Conservation (phyloP, 1,140 invertebrate species). For the Planococcus citri region DNA sequence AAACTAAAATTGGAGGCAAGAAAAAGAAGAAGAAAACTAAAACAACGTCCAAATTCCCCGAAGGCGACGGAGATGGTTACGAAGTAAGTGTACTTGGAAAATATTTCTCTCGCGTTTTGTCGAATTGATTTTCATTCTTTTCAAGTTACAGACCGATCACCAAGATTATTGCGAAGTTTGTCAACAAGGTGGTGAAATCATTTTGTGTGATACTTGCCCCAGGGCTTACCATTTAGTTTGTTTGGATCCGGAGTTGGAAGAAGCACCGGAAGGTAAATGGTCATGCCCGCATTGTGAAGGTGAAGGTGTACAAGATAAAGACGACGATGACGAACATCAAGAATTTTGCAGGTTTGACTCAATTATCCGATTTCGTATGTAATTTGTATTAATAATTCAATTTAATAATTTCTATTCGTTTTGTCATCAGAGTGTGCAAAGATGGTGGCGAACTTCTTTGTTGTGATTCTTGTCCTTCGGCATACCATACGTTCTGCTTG, state of each 20-base stretch:
- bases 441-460: slow-evolving; percentile 95
- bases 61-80: slow-evolving; percentile 61
- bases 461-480: slow-evolving; percentile 93
- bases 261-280: slow-evolving; percentile 98
- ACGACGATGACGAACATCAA: slow-evolving; percentile 88
- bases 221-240: slow-evolving; percentile 97
- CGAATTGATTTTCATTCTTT: neutral
- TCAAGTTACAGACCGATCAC: slow-evolving; percentile 70
- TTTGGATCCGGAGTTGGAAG: slow-evolving; percentile 93
- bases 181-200: slow-evolving; percentile 99
- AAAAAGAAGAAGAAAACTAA: slow-evolving; percentile 90
- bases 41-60: slow-evolving; percentile 69
- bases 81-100: slow-evolving; percentile 38
- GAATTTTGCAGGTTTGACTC: slow-evolving; percentile 68
- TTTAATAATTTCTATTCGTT: slow-evolving; percentile 21
- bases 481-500: slow-evolving; percentile 95
- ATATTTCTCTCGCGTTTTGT: neutral
- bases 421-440: slow-evolving; percentile 64
- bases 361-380: neutral
- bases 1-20: slow-evolving; percentile 84
- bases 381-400: too few relatives aligned
- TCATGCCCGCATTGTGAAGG: slow-evolving; percentile 97
- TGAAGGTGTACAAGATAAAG: slow-evolving; percentile 69
- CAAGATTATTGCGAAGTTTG: slow-evolving; percentile 99
- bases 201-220: slow-evolving; percentile 98